Percentiles rank a stretch among this genome's conserved stretches.
Evolutionary conservation across 1,140 invertebrate species (phyloP).

Genomic region (Maniola jurtina): DNA sequence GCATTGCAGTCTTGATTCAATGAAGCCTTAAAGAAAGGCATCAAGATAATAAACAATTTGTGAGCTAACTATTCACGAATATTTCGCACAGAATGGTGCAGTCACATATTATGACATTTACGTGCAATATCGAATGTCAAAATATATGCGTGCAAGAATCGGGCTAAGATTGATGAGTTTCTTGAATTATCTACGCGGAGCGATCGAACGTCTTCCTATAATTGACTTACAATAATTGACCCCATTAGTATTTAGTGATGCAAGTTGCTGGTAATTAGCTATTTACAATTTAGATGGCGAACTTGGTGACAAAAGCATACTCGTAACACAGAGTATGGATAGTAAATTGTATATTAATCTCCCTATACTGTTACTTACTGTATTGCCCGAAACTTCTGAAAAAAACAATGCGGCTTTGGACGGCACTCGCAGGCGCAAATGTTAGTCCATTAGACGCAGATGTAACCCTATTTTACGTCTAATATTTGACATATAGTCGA

Average conservation of each 20-base stretch:
- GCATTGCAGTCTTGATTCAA: background rate
- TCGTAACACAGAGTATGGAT: background rate
- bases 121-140: slow-evolving; percentile 35
- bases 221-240: slow-evolving; percentile 46
- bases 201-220: slow-evolving; percentile 42
- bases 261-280: slow-evolving; percentile 22
- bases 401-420: no score
- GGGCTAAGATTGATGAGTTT: slow-evolving; percentile 49
- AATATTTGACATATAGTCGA: no score
- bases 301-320: background rate
- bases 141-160: slow-evolving; percentile 37
- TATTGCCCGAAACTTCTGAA: no score
- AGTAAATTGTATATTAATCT: no score
- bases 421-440: no score
- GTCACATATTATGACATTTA: slow-evolving; percentile 38
- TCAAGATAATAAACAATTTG: slow-evolving; percentile 2
- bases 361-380: no score
- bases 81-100: background rate
- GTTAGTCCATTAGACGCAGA: no score
- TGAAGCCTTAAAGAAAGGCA: background rate
- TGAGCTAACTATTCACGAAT: slow-evolving; percentile 5
- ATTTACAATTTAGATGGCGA: background rate
- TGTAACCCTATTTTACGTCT: no score
- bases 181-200: slow-evolving; percentile 37
- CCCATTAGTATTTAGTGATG: slow-evolving; percentile 28